Percentiles rank a stretch among this genome's conserved stretches.
Conservation (phyloP, 2,113 vertebrate species). For the Antigone vipio region DNA sequence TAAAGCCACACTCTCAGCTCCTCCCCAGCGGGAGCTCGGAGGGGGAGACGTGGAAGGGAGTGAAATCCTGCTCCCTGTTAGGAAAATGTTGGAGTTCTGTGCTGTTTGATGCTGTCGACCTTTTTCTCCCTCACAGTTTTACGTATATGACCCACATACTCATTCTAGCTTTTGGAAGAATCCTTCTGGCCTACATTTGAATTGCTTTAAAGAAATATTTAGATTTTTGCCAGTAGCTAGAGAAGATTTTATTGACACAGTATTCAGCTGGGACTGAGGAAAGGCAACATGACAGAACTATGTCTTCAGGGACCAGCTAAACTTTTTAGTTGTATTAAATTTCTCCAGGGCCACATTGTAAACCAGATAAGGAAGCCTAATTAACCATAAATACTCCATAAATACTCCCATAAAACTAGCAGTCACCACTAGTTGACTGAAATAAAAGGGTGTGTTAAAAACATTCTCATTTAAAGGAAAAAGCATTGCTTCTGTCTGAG, state of each 20-base stretch:
- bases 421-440: slow-evolving; percentile 41
- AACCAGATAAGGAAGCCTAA: slow-evolving; percentile 69
- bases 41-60: accelerated
- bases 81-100: not conserved
- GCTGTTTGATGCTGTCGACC: not conserved
- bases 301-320: slow-evolving; percentile 61
- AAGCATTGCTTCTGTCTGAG: slow-evolving; percentile 12
- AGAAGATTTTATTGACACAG: slow-evolving; percentile 63
- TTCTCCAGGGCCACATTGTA: slow-evolving; percentile 61
- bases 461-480: not conserved
- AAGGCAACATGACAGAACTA: slow-evolving; percentile 60
- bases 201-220: slow-evolving; percentile 47
- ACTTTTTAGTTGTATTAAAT: slow-evolving; percentile 68
- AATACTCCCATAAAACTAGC: slow-evolving; percentile 57
- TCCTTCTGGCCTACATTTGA: slow-evolving; percentile 50
- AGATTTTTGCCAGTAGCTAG: slow-evolving; percentile 55
- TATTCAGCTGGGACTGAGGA: slow-evolving; percentile 49
- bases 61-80: not conserved
- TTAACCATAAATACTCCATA: slow-evolving; percentile 69
- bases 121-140: not conserved
- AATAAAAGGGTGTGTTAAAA: slow-evolving; percentile 22
- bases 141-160: not conserved
- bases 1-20: slow-evolving; percentile 8
- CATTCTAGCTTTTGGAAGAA: slow-evolving; percentile 8
- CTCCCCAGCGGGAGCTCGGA: accelerated